Percentiles rank a stretch among this genome's conserved stretches.
Conservation (phyloP, 2,113 vertebrate genomes). For the Laticauda laticaudata region DNA sequence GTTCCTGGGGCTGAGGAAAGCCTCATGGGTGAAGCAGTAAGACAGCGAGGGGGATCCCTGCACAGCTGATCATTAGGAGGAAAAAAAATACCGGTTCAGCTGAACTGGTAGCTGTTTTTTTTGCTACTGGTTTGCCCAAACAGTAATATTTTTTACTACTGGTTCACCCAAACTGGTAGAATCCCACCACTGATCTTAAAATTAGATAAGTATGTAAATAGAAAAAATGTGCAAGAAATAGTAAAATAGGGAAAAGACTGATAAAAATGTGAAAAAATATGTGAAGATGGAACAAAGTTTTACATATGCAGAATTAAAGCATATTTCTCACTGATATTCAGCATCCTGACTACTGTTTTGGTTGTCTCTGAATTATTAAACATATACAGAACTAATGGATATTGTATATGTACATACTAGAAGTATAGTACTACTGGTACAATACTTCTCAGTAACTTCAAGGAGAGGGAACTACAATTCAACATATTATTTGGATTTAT, state of each 20-base stretch:
- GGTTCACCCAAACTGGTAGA: too few relatives aligned
- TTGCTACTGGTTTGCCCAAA: too few relatives aligned
- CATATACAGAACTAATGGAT: too few relatives aligned
- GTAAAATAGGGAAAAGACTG: background rate
- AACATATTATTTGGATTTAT: background rate
- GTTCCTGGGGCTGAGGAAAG: too few relatives aligned
- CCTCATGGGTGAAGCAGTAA: too few relatives aligned
- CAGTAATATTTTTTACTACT: too few relatives aligned
- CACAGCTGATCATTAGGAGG: too few relatives aligned
- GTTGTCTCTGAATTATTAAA: background rate
- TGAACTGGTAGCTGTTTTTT: too few relatives aligned
- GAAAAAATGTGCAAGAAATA: background rate
- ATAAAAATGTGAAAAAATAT: background rate
- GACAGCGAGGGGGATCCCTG: too few relatives aligned
- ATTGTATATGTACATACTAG: background rate
- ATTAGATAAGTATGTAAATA: background rate
- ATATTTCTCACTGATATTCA: background rate
- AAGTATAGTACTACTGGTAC: background rate
- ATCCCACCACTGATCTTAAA: background rate
- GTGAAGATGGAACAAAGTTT: background rate
- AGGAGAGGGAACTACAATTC: background rate
- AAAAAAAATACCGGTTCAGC: too few relatives aligned
- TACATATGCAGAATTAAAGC: background rate
- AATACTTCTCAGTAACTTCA: background rate
- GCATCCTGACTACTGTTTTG: background rate